Evolutionary conservation across 2,888 invertebrate species (phyloP), one percentile per base, ranked within the genome.

Genomic region (Halocaridina rubra): DNA sequence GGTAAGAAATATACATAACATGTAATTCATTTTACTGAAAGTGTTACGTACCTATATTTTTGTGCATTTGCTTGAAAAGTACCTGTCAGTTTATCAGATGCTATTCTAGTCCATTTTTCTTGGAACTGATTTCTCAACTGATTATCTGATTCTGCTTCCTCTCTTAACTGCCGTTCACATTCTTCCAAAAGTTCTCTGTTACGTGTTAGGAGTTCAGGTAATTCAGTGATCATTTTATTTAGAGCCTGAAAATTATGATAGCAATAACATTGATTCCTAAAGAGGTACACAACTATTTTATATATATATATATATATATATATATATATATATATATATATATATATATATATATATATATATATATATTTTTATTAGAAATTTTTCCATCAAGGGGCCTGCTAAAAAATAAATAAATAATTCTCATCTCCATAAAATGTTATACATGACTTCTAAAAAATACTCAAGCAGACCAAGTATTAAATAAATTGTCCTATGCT

Each of bases 111-210:
- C 99, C 99, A 99, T 88, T 95, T 94, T 88, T 96, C 96, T 89
- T 96, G 96, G 91, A 99, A 98, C 92, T 99, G 98, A 64, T 92
- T 92, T 85, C 96, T 93, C 89, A 99, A 92, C 90, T 96, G 94
- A 89, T 94, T 94, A 91, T 99, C 99, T 0, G 97, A 96, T 89
- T 95, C 94, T 89, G 95, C 95, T 92, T 99, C 99, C 91, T 98
- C 98, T 89, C 95, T 94, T 89, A 99, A 92, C 93, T 97, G 93
- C 86, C 95, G 92, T 89, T 96, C 95, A 79, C 95, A 93, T 93
- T 99, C 99, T 91, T 97, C 95, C 0, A 99, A 93, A 89, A 99
- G 98, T 91, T 99, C 97, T 88, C 94, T 94, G 92, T 99, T 99
- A 88, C 99, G 93, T 91, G 95, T 95, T 89, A 98, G 93, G 88